Evolutionary conservation across 2,113 vertebrate genomes (phyloP), one percentile per base, ranked within the genome.

Genomic region (Xenus cinereus): DNA sequence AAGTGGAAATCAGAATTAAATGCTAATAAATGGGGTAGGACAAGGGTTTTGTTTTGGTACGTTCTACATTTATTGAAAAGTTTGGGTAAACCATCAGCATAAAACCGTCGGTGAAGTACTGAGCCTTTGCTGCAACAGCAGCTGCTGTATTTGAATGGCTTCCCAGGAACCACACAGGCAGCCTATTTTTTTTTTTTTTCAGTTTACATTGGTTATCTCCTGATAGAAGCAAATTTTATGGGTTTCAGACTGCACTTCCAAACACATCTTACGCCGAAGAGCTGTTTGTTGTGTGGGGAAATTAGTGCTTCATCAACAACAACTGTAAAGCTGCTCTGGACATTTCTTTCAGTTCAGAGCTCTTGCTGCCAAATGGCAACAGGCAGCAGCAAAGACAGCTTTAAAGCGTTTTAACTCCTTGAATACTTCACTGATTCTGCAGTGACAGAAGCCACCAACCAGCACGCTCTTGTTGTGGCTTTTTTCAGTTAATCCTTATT

Each of bases 241-340:
- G 27, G 32, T 51, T 71, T 71, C 43, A 87, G 33, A 46, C 27
- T 1, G 4, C n/a, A 51, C 63, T 94, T 87, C 57, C 46, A 66
- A 75, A 35, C 39, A 39, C 4, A 43, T 37, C 60, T 51, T 33
- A 30, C 33, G 10, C 43, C 15, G 8, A 84, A 59, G 11, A 46
- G 8, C n/a, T 24, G 7, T 21, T 76, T 37, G 2, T 10, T 66
- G 5, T 35, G 26, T 60, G 30, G 10, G 19, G 26, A 63, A 78
- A 32, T 7, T 17, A 41, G 35, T 72, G 46, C 6, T 72, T 63
- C 69, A 24, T 3, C n/a, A 43, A 4, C 0, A 2, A 10, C 2
- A 3, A 3, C 28, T 26, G 27, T 37, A 68, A 57, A 63, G 37
- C 26, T 89, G 13, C 26, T 75, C 32, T 78, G 48, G 41, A 14